Percentiles rank a stretch among this genome's conserved stretches.
Evolutionary conservation across 2,797 vertebrate species (phyloP).

Genomic region (Phrynocephalus forsythii): DNA sequence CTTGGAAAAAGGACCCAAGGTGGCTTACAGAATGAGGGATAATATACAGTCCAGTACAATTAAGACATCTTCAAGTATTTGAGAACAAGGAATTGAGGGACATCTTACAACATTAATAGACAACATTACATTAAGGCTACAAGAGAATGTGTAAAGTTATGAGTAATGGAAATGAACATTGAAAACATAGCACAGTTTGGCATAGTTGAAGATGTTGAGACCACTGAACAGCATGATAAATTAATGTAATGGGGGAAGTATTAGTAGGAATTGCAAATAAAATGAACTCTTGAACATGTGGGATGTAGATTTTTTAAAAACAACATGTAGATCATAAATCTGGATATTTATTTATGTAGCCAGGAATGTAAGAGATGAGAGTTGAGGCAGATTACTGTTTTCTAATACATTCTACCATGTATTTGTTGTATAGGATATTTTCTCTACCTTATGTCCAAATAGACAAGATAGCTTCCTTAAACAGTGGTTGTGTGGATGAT

Average conservation of each 20-base stretch:
- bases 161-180: no score
- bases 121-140: no score
- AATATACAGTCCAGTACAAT: no score
- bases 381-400: not conserved
- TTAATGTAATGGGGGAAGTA: not conserved
- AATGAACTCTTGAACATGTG: not conserved
- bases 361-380: not conserved
- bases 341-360: not conserved
- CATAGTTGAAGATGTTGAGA: not conserved
- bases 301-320: not conserved
- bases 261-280: not conserved
- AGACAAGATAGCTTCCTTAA: not conserved
- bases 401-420: not conserved
- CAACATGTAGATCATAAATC: not conserved
- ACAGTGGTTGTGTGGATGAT: not conserved
- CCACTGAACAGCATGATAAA: conserved; percentile 8
- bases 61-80: no score
- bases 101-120: no score
- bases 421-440: not conserved
- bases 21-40: no score
- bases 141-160: no score
- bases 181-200: not conserved
- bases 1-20: no score
- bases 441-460: not conserved
- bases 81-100: no score